phyloP scores from a whole-genome alignment of 2,888 invertebrate species.

The Dastarcus helophoroides region DNA sequence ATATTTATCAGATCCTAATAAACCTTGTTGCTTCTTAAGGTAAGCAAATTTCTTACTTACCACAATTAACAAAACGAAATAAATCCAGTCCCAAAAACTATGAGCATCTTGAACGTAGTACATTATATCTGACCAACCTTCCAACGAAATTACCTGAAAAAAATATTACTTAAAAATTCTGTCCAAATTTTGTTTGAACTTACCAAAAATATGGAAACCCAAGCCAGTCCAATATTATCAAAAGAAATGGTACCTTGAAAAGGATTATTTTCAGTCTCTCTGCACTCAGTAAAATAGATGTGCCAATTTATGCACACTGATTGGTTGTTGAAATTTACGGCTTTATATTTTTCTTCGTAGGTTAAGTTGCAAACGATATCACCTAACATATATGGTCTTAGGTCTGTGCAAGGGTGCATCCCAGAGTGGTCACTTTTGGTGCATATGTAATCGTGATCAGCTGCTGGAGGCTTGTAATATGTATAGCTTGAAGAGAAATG shows the following conservation, averaged over 20 bases:
- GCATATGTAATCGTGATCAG: slow-evolving; percentile 97
- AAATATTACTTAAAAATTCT: slow-evolving; percentile 1
- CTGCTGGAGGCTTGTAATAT: slow-evolving; percentile 9
- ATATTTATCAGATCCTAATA: no score
- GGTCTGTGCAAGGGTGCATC: slow-evolving; percentile 80
- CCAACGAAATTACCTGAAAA: slow-evolving; percentile 90
- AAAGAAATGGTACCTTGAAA: slow-evolving; percentile 99
- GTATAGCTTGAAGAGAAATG: no score
- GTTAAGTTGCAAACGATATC: slow-evolving; percentile 66
- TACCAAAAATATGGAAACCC: slow-evolving; percentile 99
- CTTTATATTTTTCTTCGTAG: slow-evolving; percentile 26
- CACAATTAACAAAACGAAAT: slow-evolving; percentile 97
- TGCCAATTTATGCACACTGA: slow-evolving; percentile 95
- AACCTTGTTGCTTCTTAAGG: no score
- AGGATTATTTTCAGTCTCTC: slow-evolving; percentile 87
- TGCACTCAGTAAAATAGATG: slow-evolving; percentile 93
- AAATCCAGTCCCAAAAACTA: slow-evolving; percentile 99
- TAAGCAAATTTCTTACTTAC: slow-evolving; percentile 62
- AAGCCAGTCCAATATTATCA: slow-evolving; percentile 98
- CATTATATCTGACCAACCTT: slow-evolving; percentile 99
- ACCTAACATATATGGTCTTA: slow-evolving; percentile 69
- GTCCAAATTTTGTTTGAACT: slow-evolving; percentile 33
- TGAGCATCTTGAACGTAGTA: slow-evolving; percentile 99
- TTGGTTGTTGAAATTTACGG: slow-evolving; percentile 25
- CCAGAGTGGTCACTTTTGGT: slow-evolving; percentile 86